These are phyloP conservation scores for Oenanthe melanoleuca DNA, from an alignment of 2,113 vertebrate species.

Conservation along the genomic window DNA sequence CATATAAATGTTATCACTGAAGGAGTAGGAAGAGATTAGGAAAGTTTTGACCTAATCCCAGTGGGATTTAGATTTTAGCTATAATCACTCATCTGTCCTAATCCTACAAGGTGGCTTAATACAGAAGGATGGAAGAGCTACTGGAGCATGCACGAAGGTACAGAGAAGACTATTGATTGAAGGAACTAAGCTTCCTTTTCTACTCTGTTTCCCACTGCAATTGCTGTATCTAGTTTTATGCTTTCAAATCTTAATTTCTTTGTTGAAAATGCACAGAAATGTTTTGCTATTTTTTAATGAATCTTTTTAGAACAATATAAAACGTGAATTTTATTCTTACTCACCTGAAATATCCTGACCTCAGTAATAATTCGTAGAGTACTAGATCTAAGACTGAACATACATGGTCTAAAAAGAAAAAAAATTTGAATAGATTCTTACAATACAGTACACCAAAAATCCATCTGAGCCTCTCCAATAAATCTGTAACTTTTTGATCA, in stretches of 20 bases:
- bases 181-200: slow-evolving; percentile 45
- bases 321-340: not conserved
- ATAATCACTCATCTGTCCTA: slow-evolving; percentile 65
- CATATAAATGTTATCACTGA: not conserved
- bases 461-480: not conserved
- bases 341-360: not conserved
- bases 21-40: not conserved
- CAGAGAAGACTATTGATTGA: slow-evolving; percentile 67
- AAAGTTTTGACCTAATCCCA: slow-evolving; percentile 44
- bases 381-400: not conserved
- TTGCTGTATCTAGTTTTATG: slow-evolving; percentile 16
- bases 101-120: slow-evolving; percentile 58
- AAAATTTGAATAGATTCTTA: not conserved
- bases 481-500: slow-evolving; percentile 16
- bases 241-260: slow-evolving; percentile 5
- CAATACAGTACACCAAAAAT: not conserved
- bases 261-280: not conserved
- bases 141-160: slow-evolving; percentile 53
- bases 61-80: slow-evolving; percentile 33
- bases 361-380: not conserved
- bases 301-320: not conserved
- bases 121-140: slow-evolving; percentile 49
- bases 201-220: slow-evolving; percentile 31
- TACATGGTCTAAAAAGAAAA: not conserved
- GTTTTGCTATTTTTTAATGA: not conserved